A percentile compares a stretch with the other conserved stretches of the same genome.
These are phyloP conservation scores for Okamejei kenojei DNA, from an alignment of 2,797 vertebrate genomes.

Conservation along the genomic window DNA sequence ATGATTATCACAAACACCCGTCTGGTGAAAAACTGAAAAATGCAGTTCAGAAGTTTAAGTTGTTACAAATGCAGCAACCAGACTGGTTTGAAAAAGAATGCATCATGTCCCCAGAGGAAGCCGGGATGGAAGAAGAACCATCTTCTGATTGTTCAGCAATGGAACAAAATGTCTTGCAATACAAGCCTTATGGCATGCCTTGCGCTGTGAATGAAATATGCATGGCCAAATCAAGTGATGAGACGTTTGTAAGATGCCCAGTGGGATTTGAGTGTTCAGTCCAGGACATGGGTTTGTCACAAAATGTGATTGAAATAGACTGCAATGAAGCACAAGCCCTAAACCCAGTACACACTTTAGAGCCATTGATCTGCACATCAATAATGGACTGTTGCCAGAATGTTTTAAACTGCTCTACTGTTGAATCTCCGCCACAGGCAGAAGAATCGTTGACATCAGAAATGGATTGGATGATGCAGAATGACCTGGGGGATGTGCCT, in stretches of 20 bases:
- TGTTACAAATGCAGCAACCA: slow-evolving; percentile 64
- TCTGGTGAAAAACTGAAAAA: slow-evolving; percentile 65
- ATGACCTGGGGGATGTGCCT: slow-evolving; percentile 42
- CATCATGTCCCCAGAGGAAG: slow-evolving; percentile 52
- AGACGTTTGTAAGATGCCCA: neutral
- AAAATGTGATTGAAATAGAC: slow-evolving; percentile 25
- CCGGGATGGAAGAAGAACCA: slow-evolving; percentile 51
- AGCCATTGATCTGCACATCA: neutral
- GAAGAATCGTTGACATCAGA: slow-evolving; percentile 52
- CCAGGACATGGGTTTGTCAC: neutral
- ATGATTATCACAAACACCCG: slow-evolving; percentile 65
- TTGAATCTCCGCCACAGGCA: slow-evolving; percentile 48
- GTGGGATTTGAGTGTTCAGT: neutral
- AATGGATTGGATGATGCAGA: neutral
- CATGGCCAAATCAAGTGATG: neutral
- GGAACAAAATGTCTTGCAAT: neutral
- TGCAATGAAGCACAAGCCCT: neutral
- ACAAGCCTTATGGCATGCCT: neutral
- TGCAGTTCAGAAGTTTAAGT: slow-evolving; percentile 68
- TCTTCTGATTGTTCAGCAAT: neutral
- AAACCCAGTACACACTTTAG: neutral
- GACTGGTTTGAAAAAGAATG: slow-evolving; percentile 81
- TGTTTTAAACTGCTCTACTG: slow-evolving; percentile 41
- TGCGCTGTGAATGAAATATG: neutral
- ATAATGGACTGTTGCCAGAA: neutral